Evolutionary conservation across 2,797 vertebrate genomes (phyloP).

Genomic region (Ptychadena robeensis): DNA sequence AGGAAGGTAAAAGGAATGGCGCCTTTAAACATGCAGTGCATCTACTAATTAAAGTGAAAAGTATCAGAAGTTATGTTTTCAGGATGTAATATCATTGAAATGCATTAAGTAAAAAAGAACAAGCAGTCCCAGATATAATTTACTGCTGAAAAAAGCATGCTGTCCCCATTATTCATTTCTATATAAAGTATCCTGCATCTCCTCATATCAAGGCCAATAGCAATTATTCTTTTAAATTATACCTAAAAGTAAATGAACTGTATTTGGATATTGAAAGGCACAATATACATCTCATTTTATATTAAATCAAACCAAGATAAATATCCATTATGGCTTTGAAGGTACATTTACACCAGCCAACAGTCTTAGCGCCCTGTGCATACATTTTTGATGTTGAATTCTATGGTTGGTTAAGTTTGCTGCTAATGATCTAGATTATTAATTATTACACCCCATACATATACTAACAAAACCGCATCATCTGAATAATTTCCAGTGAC

Average conservation of each 20-base stretch:
- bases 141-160: neutral
- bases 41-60: neutral
- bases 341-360: no score
- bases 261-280: no score
- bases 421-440: no score
- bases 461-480: no score
- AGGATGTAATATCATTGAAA: neutral
- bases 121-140: neutral
- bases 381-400: no score
- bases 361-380: no score
- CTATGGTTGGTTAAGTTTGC: no score
- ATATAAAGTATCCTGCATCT: neutral
- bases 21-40: neutral
- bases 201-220: neutral
- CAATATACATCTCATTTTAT: no score
- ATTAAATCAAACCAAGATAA: no score
- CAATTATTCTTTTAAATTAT: neutral
- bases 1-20: neutral
- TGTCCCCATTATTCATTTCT: neutral
- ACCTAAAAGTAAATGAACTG: neutral
- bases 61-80: neutral
- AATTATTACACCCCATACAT: no score
- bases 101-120: neutral
- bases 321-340: no score
- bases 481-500: no score